phyloP scores from a whole-genome alignment of 2,888 invertebrate genomes.

The Crioceris asparagi region DNA sequence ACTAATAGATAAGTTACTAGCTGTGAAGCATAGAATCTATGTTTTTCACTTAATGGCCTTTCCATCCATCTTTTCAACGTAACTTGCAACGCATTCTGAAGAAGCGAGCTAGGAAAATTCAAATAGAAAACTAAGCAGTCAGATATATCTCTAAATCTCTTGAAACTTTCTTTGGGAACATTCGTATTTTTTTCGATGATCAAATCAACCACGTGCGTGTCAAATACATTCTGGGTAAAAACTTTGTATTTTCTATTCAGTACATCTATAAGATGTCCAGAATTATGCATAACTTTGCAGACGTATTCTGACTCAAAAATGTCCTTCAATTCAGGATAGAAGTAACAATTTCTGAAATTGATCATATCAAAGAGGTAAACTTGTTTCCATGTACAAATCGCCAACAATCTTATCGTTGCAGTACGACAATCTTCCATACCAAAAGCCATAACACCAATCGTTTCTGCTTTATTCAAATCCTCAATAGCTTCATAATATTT shows the following conservation, averaged over 20 bases:
- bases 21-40: slow-evolving; percentile 19
- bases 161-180: slow-evolving; percentile 6
- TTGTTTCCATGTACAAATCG: slow-evolving; percentile 19
- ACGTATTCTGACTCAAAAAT: slow-evolving; percentile 20
- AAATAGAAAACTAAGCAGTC: slow-evolving; percentile 20
- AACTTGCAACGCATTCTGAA: slow-evolving; percentile 15
- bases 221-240: slow-evolving; percentile 18
- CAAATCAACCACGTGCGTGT: slow-evolving; percentile 21
- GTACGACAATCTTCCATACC: slow-evolving; percentile 17
- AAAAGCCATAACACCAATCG: slow-evolving; percentile 16
- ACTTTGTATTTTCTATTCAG: slow-evolving; percentile 18
- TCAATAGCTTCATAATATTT: slow-evolving; percentile 20
- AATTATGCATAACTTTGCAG: slow-evolving; percentile 21
- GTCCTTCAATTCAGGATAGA: slow-evolving; percentile 20
- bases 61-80: slow-evolving; percentile 17
- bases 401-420: slow-evolving; percentile 13
- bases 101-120: slow-evolving; percentile 17
- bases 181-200: slow-evolving; percentile 18
- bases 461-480: slow-evolving; percentile 17
- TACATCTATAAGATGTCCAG: slow-evolving; percentile 19
- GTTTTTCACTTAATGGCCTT: slow-evolving; percentile 17
- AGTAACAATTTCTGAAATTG: slow-evolving; percentile 13
- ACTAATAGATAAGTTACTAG: slow-evolving; percentile 19
- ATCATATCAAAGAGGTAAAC: slow-evolving; percentile 20
- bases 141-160: slow-evolving; percentile 13